A percentile compares a stretch with the other conserved stretches of the same genome.
Conservation (phyloP, 2,888 invertebrate genomes). For the Agrotis puta region DNA sequence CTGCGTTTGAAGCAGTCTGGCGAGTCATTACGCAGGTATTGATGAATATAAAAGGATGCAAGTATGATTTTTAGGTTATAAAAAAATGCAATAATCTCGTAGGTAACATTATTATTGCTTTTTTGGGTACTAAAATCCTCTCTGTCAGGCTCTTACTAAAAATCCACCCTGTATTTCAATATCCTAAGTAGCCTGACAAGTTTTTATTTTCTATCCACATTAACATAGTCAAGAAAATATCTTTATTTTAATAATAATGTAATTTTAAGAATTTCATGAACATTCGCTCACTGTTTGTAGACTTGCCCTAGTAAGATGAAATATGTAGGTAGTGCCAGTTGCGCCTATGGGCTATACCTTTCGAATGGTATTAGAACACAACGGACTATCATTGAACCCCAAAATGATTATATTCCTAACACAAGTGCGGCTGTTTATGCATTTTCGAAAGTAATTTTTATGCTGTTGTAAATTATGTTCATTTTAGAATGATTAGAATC, state of each 20-base stretch:
- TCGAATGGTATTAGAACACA: constrained; percentile 21
- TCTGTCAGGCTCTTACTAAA: too few species aligned
- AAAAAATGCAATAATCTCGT: not conserved
- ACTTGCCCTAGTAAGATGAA: constrained; percentile 35
- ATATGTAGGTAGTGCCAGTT: constrained; percentile 28
- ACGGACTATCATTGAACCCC: not conserved
- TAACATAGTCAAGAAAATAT: too few species aligned
- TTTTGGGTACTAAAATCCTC: too few species aligned
- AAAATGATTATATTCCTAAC: not conserved
- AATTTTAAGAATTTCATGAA: too few species aligned
- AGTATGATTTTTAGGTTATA: too few species aligned
- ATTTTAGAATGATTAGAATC: not conserved
- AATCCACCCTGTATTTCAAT: too few species aligned
- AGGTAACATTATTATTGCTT: too few species aligned
- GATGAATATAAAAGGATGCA: not conserved
- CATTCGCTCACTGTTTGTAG: constrained; percentile 20
- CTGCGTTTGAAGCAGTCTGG: not conserved
- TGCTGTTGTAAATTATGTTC: not conserved
- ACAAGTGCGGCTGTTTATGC: not conserved
- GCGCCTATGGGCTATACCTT: constrained; percentile 11
- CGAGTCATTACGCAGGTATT: not conserved
- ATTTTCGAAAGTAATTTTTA: not conserved
- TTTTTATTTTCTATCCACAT: too few species aligned
- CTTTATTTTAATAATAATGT: too few species aligned
- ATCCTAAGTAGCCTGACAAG: too few species aligned